Conservation (phyloP, 2,888 invertebrate genomes). For the Carcina quercana region DNA sequence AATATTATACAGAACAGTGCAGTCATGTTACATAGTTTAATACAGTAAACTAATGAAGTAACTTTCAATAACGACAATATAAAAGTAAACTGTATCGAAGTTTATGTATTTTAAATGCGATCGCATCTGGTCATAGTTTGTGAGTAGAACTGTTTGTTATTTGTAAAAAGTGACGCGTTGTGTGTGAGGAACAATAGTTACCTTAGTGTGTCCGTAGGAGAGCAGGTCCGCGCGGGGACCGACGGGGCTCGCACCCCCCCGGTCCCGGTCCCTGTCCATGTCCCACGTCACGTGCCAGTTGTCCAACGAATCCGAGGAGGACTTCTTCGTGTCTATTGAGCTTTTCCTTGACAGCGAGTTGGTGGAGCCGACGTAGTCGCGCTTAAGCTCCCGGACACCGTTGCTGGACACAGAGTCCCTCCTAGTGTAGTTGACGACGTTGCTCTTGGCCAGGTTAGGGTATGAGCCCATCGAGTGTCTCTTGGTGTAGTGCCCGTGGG, state of each 20-base stretch:
- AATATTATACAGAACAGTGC: too few species aligned
- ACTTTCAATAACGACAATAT: too few species aligned
- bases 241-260: constrained; percentile 77
- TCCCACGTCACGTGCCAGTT: constrained; percentile 82
- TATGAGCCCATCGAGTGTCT: constrained; percentile 64
- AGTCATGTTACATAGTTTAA: too few species aligned
- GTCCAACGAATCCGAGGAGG: constrained; percentile 83
- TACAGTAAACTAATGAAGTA: too few species aligned
- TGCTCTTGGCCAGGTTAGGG: constrained; percentile 52
- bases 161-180: too few species aligned
- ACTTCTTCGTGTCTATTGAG: constrained; percentile 64
- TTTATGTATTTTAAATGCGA: too few species aligned
- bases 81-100: too few species aligned
- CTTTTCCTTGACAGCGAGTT: constrained; percentile 65
- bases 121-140: too few species aligned
- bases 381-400: constrained; percentile 62
- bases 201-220: constrained; percentile 51
- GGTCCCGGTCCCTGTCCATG: constrained; percentile 79
- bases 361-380: constrained; percentile 68
- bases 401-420: constrained; percentile 54
- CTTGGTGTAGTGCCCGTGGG: constrained; percentile 47
- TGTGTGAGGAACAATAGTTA: constrained; percentile 34
- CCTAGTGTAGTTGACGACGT: constrained; percentile 56
- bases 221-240: constrained; percentile 75
- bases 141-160: too few species aligned